Base-by-base conservation (phyloP, 2,797 vertebrate genomes). In the Aeoliscus strigatus region DNA sequence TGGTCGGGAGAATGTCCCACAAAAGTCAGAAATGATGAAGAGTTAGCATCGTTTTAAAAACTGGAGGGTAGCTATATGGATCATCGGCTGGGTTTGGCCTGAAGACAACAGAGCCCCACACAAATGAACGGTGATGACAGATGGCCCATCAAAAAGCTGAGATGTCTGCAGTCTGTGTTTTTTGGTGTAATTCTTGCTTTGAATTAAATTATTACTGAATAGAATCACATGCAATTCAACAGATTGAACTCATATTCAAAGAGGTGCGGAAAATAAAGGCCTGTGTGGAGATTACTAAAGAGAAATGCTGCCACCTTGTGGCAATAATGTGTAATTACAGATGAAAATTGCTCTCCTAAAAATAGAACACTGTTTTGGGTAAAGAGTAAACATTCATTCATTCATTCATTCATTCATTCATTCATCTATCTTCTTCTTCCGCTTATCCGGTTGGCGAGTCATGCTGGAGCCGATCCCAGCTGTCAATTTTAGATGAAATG, bases 71-170 rank as follows among this genome's bases (percentile, higher is more conserved):
- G 56, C 57, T 70, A 50, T 61, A 41, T 11, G 54, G 50, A 60
- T 80, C 70, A 56, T 70, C 65, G 66, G 70, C 14, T 23, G 21
- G 39, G 44, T 70, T 64, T 76, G 63, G 79, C 70, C 48, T 18
- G 35, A 31, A n/a, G n/a, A n/a, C n/a, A n/a, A n/a, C n/a, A n/a
- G n/a, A n/a, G n/a, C n/a, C n/a, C n/a, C n/a, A n/a, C n/a, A n/a
- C n/a, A n/a, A n/a, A n/a, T 51, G 54, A 50, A 54, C 9, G 53
- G 70, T 57, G 65, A 58, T 69, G 67, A 67, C 83, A 82, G 80
- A 85, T 81, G 80, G 69, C 52, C 51, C 60, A 59, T 49, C 61
- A 60, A 60, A 52, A 66, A 53, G 60, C 61, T 66, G 43, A 42
- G 68, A 67, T 15, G 32, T 75, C 57, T 59, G 46, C 63, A 59